phyloP scores from a whole-genome alignment of 2,113 vertebrate species.

The Myiopsitta monachus region DNA sequence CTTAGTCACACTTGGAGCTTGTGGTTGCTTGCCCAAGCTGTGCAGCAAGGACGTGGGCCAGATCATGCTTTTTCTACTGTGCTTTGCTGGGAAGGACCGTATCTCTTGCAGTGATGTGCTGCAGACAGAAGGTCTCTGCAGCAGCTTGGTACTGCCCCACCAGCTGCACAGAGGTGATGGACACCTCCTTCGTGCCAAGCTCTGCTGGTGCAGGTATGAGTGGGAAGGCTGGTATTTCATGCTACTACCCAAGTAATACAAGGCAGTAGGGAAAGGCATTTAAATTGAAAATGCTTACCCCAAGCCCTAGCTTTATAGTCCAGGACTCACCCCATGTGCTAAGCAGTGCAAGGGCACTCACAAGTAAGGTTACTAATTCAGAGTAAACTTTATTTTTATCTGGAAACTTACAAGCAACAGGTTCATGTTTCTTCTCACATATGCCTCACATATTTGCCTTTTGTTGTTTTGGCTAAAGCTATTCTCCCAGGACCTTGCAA shows the following conservation, averaged over 20 bases:
- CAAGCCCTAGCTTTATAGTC: no score
- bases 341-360: neutral
- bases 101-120: accelerated
- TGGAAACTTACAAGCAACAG: constrained; percentile 51
- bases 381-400: neutral
- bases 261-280: neutral
- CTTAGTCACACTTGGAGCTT: neutral
- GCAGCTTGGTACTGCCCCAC: neutral
- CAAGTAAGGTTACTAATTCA: neutral
- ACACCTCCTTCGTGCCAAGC: neutral
- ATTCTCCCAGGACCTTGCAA: constrained; percentile 35
- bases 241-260: neutral
- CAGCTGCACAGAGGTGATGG: neutral
- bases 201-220: neutral
- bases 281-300: neutral
- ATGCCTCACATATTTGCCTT: constrained; percentile 52
- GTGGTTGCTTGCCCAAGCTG: neutral
- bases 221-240: neutral
- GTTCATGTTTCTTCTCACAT: constrained; percentile 49
- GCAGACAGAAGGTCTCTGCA: accelerated
- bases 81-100: neutral
- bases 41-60: neutral
- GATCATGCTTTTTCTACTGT: neutral
- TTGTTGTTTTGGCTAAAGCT: constrained; percentile 59
- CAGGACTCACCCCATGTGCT: neutral